phyloP scores from a whole-genome alignment of 2,797 vertebrate species.

The Sphenodon punctatus region DNA sequence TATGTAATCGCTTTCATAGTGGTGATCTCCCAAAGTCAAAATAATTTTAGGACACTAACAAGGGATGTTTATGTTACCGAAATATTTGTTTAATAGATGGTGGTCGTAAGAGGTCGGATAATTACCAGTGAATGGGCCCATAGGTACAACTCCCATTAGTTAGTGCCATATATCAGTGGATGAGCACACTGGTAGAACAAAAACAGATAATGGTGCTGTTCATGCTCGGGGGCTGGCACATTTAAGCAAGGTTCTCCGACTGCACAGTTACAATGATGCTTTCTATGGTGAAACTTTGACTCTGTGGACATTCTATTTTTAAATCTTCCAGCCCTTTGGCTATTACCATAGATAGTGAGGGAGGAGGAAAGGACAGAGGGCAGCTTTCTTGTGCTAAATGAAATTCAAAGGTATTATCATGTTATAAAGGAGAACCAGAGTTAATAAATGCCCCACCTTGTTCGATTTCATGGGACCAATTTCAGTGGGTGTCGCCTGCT shows the following conservation, averaged over 20 bases:
- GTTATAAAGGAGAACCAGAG: no score
- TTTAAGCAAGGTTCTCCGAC: background rate
- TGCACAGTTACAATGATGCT: constrained; percentile 13
- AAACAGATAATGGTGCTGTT: constrained; percentile 28
- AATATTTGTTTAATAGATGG: background rate
- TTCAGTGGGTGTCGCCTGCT: no score
- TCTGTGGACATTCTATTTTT: constrained; percentile 41
- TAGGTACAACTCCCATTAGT: constrained; percentile 46
- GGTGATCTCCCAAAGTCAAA: background rate
- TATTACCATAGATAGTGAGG: background rate
- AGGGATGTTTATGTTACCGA: constrained; percentile 7
- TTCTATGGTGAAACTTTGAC: background rate
- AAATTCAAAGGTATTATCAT: fast-evolving
- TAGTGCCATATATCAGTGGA: constrained; percentile 60
- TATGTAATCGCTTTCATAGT: background rate
- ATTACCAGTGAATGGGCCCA: background rate
- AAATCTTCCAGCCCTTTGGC: constrained; percentile 34
- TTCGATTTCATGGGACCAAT: no score
- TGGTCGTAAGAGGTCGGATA: background rate
- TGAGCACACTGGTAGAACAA: background rate
- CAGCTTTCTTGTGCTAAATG: background rate
- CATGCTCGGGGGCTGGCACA: background rate
- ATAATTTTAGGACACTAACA: background rate
- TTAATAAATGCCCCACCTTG: no score
- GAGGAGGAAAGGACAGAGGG: background rate